Conservation (phyloP, 2,113 vertebrate species). For the zebrafish (Danio rerio) region DNA sequence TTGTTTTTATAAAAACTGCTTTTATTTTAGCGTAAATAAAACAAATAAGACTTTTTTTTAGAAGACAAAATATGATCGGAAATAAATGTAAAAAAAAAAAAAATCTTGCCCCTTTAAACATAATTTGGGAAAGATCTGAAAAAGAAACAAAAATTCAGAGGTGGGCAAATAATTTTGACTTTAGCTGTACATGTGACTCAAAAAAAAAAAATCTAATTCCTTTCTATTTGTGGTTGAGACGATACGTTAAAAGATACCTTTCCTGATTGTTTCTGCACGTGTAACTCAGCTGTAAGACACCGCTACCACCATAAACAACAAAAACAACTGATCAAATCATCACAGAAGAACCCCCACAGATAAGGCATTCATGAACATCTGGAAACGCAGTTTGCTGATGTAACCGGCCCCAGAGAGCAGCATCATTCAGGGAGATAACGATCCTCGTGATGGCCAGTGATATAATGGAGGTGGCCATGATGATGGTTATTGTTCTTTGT, state of each 20-base stretch:
- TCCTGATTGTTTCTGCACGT: constrained; percentile 10
- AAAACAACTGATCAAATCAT: constrained; percentile 42
- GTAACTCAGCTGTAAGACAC: not conserved
- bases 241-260: not conserved
- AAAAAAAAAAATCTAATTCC: constrained; percentile 25
- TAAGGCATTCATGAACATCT: constrained; percentile 36
- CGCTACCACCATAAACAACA: constrained; percentile 3
- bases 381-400: constrained; percentile 38
- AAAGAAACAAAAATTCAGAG: too few relatives aligned
- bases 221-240: not conserved
- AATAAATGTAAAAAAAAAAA: too few relatives aligned
- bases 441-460: constrained; percentile 63
- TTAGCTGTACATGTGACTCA: not conserved
- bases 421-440: constrained; percentile 45
- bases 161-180: too few relatives aligned
- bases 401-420: not conserved
- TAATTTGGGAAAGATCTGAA: too few relatives aligned
- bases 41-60: too few relatives aligned
- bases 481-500: constrained; percentile 78
- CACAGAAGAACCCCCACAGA: constrained; percentile 12
- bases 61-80: too few relatives aligned
- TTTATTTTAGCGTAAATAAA: too few relatives aligned
- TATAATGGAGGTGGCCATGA: constrained; percentile 65
- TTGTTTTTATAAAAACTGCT: too few relatives aligned
- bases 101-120: too few relatives aligned